phyloP scores from a whole-genome alignment of 23 tunicate species.

The Phallusia fumigata region DNA sequence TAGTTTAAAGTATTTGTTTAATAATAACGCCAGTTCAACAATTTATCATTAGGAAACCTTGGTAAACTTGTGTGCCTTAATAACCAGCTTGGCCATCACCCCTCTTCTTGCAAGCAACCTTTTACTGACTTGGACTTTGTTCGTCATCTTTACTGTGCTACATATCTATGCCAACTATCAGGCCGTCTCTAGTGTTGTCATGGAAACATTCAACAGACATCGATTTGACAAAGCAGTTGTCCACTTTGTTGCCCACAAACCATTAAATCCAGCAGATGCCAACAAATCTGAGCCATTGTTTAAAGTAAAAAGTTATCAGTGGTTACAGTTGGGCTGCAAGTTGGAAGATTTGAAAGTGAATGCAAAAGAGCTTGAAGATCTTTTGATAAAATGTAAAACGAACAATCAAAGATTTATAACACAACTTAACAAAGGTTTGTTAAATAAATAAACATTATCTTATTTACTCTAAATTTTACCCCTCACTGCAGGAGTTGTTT shows the following conservation, averaged over 20 bases:
- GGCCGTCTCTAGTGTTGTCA: slow-evolving; percentile 80
- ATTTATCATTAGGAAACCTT: slow-evolving; percentile 74
- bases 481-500: slow-evolving; percentile 10
- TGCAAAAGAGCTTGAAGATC: slow-evolving; percentile 17
- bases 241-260: slow-evolving; percentile 15
- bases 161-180: slow-evolving; percentile 84
- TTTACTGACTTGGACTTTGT: slow-evolving; percentile 56
- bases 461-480: not conserved
- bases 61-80: slow-evolving; percentile 73
- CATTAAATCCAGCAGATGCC: slow-evolving; percentile 51
- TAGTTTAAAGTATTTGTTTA: no score
- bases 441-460: no score
- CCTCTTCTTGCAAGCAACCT: slow-evolving; percentile 50
- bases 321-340: slow-evolving; percentile 47
- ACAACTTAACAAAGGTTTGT: no score
- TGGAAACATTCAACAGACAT: slow-evolving; percentile 70
- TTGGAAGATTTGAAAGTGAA: slow-evolving; percentile 32
- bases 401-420: no score
- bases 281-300: slow-evolving; percentile 50
- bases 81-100: slow-evolving; percentile 56
- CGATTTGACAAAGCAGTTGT: slow-evolving; percentile 43
- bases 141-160: slow-evolving; percentile 63
- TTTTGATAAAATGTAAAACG: no score
- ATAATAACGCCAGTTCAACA: no score
- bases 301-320: not conserved